phyloP scores from a whole-genome alignment of 2,888 invertebrate species.

The Heteropelma amictum region DNA sequence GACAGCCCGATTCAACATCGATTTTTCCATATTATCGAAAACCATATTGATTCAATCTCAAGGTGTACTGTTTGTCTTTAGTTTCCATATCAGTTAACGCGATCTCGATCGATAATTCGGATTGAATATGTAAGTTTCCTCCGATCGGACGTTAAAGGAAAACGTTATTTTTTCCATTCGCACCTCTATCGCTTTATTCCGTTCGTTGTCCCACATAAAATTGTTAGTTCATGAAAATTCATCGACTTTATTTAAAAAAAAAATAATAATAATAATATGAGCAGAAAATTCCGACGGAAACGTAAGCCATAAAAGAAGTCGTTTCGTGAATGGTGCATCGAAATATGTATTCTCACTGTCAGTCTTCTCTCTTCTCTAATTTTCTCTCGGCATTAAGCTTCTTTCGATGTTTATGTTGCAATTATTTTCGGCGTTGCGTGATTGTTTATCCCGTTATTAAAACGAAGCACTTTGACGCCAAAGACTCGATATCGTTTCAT shows the following conservation, averaged over 20 bases:
- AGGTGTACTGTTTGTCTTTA: conserved; percentile 65
- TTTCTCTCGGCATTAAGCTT: conserved; percentile 6
- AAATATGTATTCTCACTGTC: conserved; percentile 7
- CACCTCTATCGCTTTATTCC: background rate
- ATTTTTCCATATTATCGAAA: conserved; percentile 60
- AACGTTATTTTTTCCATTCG: background rate
- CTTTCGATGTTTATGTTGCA: conserved; percentile 45
- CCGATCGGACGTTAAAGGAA: background rate
- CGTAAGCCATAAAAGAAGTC: background rate
- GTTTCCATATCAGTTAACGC: conserved; percentile 66
- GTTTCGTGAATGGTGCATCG: background rate
- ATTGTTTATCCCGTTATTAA: conserved; percentile 42
- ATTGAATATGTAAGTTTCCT: conserved; percentile 78
- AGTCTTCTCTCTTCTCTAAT: background rate
- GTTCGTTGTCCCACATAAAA: background rate
- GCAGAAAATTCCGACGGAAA: background rate
- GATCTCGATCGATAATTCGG: conserved; percentile 10
- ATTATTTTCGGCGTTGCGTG: conserved; percentile 57
- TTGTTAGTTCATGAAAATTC: background rate
- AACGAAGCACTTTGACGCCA: conserved; percentile 51
- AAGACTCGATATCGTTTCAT: conserved; percentile 11
- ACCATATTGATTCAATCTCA: background rate
- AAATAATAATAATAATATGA: background rate
- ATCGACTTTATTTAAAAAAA: background rate
- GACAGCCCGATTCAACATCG: conserved; percentile 62